Base-by-base conservation (phyloP, 1,140 invertebrate species). In the fruit fly (Drosophila melanogaster) region DNA sequence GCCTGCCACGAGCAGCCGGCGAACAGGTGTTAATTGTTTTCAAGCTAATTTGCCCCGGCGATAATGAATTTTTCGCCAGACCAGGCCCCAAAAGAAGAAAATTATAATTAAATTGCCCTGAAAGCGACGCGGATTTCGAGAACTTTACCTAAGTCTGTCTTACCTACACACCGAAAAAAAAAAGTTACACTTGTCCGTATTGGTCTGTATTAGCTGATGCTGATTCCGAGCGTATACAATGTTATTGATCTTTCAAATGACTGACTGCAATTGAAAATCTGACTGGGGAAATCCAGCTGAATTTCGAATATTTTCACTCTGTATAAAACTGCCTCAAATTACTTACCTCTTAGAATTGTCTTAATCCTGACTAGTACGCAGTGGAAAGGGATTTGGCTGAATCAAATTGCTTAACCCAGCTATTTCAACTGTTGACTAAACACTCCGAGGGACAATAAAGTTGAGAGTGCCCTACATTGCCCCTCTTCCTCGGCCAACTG, bases 1-100 rank as follows among this genome's bases (percentile, higher is more conserved):
- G 71, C 56, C 74, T 87, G 83, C 79, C 83, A 89, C 65, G 64
- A 66, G 60, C 83, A 89, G 58, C 59, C 58, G 65, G 73, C 75
- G 64, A 87, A 89, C 83, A 87, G 83, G 83, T 87, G 83, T 87
- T 87, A 87, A 87, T 87, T 87, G 83, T 87, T 87, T 86, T 84
- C 79, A 79, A 83, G 84, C 79, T 83, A 87, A 87, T 87, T 87
- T 89, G 66, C 66, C 70, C 72, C 44, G 15, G 33, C 64, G 74
- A 86, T 86, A 86, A 87, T 79, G 81, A 86, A 86, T 85, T 83
- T 78, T 53, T 40, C 43, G 56, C 58, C 38, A 17, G 47, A 14
- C 37, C 37, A 33, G 46, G 43, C 55, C 22, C 41, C 5, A 62
- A 72, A 46, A 62, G 41, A 64, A 73, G 46, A 74, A 83, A 79